These are phyloP conservation scores for Irena cyanogastra DNA, from an alignment of 2,113 vertebrate species.

Conservation along the genomic window DNA sequence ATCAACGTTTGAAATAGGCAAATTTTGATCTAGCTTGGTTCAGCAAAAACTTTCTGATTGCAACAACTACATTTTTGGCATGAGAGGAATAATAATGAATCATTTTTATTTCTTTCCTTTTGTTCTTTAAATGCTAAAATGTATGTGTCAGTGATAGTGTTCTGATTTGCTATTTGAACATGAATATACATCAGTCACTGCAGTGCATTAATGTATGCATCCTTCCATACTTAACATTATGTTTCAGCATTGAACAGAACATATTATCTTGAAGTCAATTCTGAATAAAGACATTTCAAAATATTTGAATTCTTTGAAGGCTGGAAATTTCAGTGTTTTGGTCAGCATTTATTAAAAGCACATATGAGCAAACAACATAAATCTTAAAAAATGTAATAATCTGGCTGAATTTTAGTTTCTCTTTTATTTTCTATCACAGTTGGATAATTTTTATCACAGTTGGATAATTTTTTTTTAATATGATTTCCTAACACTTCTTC, in stretches of 20 bases:
- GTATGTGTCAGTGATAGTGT: not conserved
- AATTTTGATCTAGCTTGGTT: not conserved
- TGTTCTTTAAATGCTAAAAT: not conserved
- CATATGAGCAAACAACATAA: not conserved
- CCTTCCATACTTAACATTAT: not conserved
- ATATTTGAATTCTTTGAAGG: not conserved
- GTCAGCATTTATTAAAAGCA: not conserved
- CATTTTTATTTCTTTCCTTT: conserved; percentile 9
- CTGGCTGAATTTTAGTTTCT: not conserved
- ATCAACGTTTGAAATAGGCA: not conserved
- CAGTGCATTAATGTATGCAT: not conserved
- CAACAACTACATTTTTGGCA: not conserved
- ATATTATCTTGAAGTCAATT: not conserved
- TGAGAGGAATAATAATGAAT: not conserved
- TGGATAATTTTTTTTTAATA: not conserved
- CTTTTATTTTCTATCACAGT: not conserved
- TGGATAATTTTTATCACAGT: not conserved
- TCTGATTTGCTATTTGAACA: not conserved
- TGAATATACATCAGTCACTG: not conserved
- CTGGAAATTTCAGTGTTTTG: not conserved
- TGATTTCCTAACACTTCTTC: not conserved
- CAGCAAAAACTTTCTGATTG: not conserved
- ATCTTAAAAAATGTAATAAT: not conserved
- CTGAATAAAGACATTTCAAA: not conserved
- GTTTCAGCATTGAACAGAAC: not conserved